Evolutionary conservation across 2,113 vertebrate species (phyloP), one percentile per base, ranked within the genome.

Genomic region (Glaucidium brasilianum): DNA sequence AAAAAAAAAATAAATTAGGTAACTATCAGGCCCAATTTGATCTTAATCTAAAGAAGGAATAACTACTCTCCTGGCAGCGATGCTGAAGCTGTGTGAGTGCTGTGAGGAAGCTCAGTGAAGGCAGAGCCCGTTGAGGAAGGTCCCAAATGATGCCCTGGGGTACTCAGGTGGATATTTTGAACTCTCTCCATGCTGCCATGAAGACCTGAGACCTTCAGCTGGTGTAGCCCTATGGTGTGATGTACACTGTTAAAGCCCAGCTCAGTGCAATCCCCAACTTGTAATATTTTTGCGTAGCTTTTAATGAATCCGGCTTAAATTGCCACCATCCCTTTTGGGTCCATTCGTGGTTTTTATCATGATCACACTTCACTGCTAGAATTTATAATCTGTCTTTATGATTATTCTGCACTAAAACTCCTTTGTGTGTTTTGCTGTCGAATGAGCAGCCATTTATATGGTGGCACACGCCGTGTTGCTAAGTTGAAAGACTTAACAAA

Each of bases 91-190:
- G 50, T 14, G 59, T 0, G 3, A 34, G 26, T 1, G 77, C 34
- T 35, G 50, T 4, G 76, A 55, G 63, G 64, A 49, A 62, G 71
- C 63, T 73, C 62, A 6, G 72, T 0, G 5, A 27, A 32, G 45
- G 30, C n/a, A n/a, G n/a, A n/a, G n/a, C n/a, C 2, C 6, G 56
- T 76, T 26, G 58, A 5, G 25, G 73, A 19, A 26, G 37, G 0
- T 35, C 62, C 53, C 2, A 1, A 0, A 9, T 30, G 75, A 5
- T 75, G 50, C 11, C 50, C 5, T 0, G 0, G 56, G 4, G 37
- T 45, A 12, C 39, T 43, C 4, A 1, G 52, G 80, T 55, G 66
- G 52, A 3, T 64, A 25, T 66, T 52, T 25, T 2, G 3, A 37
- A 17, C 27, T 49, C 20, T 35, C 21, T 14, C 29, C 7, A 2